Conservation (phyloP, 2,113 vertebrate genomes). For the Hippopotamus amphibius region DNA sequence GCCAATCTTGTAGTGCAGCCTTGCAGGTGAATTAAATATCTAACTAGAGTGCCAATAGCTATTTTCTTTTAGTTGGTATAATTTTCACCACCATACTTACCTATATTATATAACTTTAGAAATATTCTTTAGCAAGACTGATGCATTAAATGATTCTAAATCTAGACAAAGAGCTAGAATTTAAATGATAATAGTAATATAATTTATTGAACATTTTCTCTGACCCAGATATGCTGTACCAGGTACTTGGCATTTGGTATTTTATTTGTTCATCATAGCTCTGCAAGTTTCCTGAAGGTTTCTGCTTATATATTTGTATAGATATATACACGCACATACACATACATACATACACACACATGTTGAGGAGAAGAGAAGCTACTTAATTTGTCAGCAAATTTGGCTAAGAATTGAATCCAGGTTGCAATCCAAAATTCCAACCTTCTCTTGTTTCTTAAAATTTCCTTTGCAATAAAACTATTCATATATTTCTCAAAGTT, state of each 20-base stretch:
- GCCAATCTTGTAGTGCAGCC: neutral
- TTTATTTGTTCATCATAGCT: neutral
- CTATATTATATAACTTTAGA: neutral
- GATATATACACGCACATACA: neutral
- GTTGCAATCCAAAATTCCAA: too few relatives aligned
- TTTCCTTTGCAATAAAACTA: too few relatives aligned
- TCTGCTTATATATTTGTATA: neutral
- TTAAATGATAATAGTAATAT: neutral
- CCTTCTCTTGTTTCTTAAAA: too few relatives aligned
- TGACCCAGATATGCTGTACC: neutral
- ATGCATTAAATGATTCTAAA: neutral
- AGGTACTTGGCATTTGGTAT: neutral
- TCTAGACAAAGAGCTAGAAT: neutral
- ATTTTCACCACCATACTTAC: neutral
- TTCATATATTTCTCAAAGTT: neutral
- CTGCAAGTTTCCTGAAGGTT: neutral
- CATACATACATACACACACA: neutral
- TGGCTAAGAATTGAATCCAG: too few relatives aligned
- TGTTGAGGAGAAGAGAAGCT: neutral
- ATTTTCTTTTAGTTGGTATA: neutral
- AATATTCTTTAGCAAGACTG: neutral
- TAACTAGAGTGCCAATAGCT: neutral
- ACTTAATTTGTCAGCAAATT: neutral
- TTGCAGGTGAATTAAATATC: neutral
- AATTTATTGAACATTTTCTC: neutral